Evolutionary conservation across 2,113 vertebrate species (phyloP).

Genomic region (Peromyscus polionotus): DNA sequence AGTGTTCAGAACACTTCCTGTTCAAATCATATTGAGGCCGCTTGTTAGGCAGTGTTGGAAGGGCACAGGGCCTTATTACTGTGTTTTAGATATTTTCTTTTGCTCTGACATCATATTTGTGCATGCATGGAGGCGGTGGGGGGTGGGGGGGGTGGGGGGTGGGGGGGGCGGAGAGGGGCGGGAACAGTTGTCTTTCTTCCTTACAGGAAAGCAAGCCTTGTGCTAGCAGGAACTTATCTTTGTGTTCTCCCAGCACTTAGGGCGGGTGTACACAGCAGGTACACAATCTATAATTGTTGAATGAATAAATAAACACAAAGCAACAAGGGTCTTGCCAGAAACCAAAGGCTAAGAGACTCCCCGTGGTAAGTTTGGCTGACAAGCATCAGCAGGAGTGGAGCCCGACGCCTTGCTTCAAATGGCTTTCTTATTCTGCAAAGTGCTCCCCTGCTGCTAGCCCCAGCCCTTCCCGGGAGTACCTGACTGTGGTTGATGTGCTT

Average conservation of each 20-base stretch:
- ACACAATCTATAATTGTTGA: constrained; percentile 8
- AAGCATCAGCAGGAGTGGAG: background rate
- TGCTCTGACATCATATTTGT: background rate
- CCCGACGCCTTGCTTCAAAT: background rate
- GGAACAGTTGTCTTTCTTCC: background rate
- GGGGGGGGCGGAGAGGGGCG: accelerated
- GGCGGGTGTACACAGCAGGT: background rate
- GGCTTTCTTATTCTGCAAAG: constrained; percentile 8
- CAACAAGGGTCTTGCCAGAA: constrained; percentile 33
- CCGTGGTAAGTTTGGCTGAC: background rate
- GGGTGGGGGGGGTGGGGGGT: too few relatives aligned
- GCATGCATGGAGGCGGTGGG: background rate
- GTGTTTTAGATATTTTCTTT: constrained; percentile 27
- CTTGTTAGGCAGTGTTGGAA: background rate
- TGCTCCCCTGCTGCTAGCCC: constrained; percentile 41
- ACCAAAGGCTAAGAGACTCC: background rate
- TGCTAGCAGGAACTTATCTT: background rate
- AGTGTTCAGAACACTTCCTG: background rate
- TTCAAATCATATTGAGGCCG: background rate
- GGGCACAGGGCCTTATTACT: background rate
- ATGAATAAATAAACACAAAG: constrained; percentile 41
- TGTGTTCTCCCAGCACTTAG: background rate
- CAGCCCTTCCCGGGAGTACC: background rate
- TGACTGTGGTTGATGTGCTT: background rate
- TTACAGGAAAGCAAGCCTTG: background rate